Evolutionary conservation across 2,797 vertebrate genomes (phyloP), one percentile per base, ranked within the genome.

Genomic region (Lindbergichthys nudifrons): DNA sequence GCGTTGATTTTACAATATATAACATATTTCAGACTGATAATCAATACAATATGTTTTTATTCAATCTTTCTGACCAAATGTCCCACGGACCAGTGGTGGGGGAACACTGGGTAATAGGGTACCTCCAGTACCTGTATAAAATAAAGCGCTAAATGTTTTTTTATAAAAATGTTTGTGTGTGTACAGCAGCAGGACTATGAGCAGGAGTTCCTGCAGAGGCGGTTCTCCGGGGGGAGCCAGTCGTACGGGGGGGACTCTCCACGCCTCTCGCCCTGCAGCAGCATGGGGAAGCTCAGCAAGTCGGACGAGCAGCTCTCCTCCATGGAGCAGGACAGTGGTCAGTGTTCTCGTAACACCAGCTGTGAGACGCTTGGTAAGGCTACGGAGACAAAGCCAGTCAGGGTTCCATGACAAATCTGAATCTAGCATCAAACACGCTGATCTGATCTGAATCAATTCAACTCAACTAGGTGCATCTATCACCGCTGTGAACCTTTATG

Each of bases 271-370:
- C 97, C 98, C 0, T 98, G 97, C 94, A 97, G 96, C 92, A 99
- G 97, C 93, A 97, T 99, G 14, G 97, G 97, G 63, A 99, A 99
- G 71, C 96, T 99, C 59, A 99, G 98, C 96, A 97, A 97, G 83
- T 99, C 98, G 0, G 98, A 98, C 0, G 98, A 99, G 88, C 98
- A 99, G 89, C 97, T 99, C 71, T 98, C 97, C 0, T 98, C 97
- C 0, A 94, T 98, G 94, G 97, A 99, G 92, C 95, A 96, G 18
- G 98, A 99, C 95, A 99, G 98, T 0, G 98, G 97, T 2, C 98
- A 98, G 92, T 98, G 98, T 92, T 99, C 98, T 48, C 96, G 96
- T 76, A 99, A 99, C 94, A 99, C 98, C 91, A 99, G 98, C 96
- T 99, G 98, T 91, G 98, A 99, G 92, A 99, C 98, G 0, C 94